Base-by-base conservation (phyloP, 2,888 invertebrate species). In the Drymonia ruficornis region DNA sequence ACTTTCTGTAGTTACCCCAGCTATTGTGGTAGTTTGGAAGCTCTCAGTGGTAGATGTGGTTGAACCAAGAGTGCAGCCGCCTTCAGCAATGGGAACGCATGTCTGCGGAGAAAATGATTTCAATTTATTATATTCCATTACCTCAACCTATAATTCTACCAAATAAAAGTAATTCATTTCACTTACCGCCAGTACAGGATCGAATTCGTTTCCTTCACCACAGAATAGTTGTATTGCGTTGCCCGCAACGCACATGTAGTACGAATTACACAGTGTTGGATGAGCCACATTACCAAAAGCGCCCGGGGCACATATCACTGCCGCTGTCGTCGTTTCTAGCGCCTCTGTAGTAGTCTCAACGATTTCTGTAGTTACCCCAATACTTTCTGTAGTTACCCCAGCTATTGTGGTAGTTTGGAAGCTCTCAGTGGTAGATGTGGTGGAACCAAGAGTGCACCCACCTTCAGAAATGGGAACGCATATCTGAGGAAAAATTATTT, bases 391-490 rank as follows among this genome's bases (percentile, higher is more conserved):
- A 3, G 59, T 58, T 18, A 55, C 53, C 0, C 12, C n/a, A 6
- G 11, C 45, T 9, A 16, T 52, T 16, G 48, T 38, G 13, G 47
- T 47, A 16, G 49, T 53, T 11, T 18, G 18, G 16, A 40, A 13
- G 43, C 16, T 13, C 28, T 19, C 29, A 1, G 43, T n/a, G 28
- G 44, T 46, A 15, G 49, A 40, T 29, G 55, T 62, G 2, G 31
- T 28, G 0, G 61, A 12, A 4, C 63, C 62, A 0, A 67, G 29
- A 0, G 78, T 78, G 34, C 78, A 78, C 4, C 78, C 78, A 0
- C 78, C 78, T 47, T 72, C 73, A 4, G 70, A 63, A 0, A 78
- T 77, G 0, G 29, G 16, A 1, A 71, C 66, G 43, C 78, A 75
- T 4, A 49, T 46, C 73, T 76, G 63, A 11, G 65, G 67, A 31